Evolutionary conservation across 2,797 vertebrate species (phyloP), one percentile per base, ranked within the genome.

Genomic region (Paramormyrops hopkinsi): DNA sequence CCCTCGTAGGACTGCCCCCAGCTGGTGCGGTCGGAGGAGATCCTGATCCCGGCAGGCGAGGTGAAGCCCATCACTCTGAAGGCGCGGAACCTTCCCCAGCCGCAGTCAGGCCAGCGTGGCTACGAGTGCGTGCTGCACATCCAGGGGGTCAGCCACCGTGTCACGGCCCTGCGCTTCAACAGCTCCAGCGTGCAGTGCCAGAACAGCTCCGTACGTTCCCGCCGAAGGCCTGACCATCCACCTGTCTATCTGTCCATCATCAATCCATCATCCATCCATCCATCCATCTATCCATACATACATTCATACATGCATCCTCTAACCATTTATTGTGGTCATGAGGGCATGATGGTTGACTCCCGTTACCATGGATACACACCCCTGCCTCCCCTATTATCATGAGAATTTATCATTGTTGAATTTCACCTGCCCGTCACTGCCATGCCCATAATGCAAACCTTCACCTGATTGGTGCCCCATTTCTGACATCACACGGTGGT

Each of bases 171-270:
- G 85, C 97, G 98, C 91, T 99, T 99, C 96, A 99, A 99, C 96
- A 99, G 98, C 95, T 99, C 98, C 94, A 99, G 98, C 0, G 98
- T 99, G 89, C 98, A 99, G 94, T 99, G 98, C 94, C 98, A 99
- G 95, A 99, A 99, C 95, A 99, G 98, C 93, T 99, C 98, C 95
- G 98, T 99, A 94, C 93, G 97, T 90, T 1, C 5, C 22, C 1
- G 44, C 86, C 54, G 56, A 56, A 50, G 17, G 69, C 89, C 90
- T 90, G 33, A 90, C 50, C 88, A 87, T 90, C 88, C 33, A n/a
- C 37, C 84, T 89, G 53, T 12, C 9, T 51, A 87, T 65, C 62
- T 3, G 1, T 65, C 19, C 56, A 59, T 59, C 17, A 11, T 51
- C 50, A 9, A 53, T 53, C 53, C 53, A 5, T 54, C 56, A 25